These are phyloP conservation scores for Pseudococcus viburni DNA, from an alignment of 2,888 invertebrate species.

Conservation along the genomic window DNA sequence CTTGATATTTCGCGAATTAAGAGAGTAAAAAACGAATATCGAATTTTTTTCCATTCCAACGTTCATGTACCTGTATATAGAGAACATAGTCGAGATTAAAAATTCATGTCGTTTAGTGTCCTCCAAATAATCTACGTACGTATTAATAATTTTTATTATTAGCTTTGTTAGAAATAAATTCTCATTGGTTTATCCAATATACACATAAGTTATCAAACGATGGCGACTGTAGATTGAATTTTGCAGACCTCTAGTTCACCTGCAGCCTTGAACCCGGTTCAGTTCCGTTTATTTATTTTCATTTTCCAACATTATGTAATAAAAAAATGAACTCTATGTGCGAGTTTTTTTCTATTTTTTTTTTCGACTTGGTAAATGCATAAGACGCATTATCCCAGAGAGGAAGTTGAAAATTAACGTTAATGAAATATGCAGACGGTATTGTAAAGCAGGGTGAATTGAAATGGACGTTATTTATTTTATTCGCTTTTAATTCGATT, in stretches of 20 bases:
- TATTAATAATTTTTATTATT: slow-evolving; percentile 36
- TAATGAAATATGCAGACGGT: slow-evolving; percentile 63
- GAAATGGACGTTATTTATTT: slow-evolving; percentile 54
- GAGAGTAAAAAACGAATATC: not conserved
- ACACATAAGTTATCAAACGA: slow-evolving; percentile 14
- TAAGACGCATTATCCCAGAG: slow-evolving; percentile 14
- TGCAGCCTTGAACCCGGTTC: slow-evolving; percentile 37
- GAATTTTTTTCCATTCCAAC: not conserved
- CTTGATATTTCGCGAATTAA: slow-evolving; percentile 14
- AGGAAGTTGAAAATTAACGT: slow-evolving; percentile 63
- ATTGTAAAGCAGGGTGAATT: slow-evolving; percentile 47
- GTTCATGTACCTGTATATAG: slow-evolving; percentile 1
- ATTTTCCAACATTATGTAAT: not conserved
- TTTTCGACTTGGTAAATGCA: not conserved
- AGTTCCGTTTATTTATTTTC: slow-evolving; percentile 23
- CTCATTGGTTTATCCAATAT: not conserved
- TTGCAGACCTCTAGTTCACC: not conserved
- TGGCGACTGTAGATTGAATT: not conserved
- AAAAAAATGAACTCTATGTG: not conserved
- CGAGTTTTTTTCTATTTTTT: not conserved
- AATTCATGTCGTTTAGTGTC: slow-evolving; percentile 40
- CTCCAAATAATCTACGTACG: slow-evolving; percentile 40
- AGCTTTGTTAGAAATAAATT: slow-evolving; percentile 1
- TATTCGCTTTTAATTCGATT: slow-evolving; percentile 58
- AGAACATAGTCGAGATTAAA: not conserved